Conservation (phyloP, 1,140 invertebrate species). For the Drosophila truncata region DNA sequence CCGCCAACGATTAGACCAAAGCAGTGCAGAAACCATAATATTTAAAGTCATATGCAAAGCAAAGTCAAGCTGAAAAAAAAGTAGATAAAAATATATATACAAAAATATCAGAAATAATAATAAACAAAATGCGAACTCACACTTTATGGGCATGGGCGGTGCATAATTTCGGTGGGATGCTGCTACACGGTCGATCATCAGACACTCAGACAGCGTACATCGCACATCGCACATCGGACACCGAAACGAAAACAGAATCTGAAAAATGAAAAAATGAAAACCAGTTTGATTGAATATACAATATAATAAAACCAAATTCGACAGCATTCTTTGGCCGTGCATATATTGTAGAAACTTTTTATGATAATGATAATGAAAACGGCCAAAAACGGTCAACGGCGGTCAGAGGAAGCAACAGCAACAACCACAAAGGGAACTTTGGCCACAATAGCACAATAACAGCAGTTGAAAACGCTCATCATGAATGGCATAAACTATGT, state of each 20-base stretch:
- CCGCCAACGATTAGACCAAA: constrained; percentile 39
- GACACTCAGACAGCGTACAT: constrained; percentile 19
- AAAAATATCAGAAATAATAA: constrained; percentile 21
- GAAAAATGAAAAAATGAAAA: constrained; percentile 56
- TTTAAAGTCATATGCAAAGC: constrained; percentile 19
- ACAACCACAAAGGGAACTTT: constrained; percentile 11
- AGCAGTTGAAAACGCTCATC: constrained; percentile 38
- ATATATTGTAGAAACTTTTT: constrained; percentile 73
- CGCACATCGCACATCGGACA: constrained; percentile 9
- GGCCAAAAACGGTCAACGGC: constrained; percentile 48
- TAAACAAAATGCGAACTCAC: constrained; percentile 31
- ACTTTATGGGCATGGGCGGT: constrained; percentile 42
- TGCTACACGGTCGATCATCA: constrained; percentile 39
- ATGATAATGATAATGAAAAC: constrained; percentile 68
- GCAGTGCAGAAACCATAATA: constrained; percentile 37
- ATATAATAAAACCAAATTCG: constrained; percentile 73
- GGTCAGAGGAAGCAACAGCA: constrained; percentile 23
- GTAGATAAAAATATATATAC: neutral
- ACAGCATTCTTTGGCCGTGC: constrained; percentile 74
- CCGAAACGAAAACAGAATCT: constrained; percentile 47
- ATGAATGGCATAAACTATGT: constrained; percentile 57
- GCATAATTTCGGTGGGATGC: constrained; percentile 62
- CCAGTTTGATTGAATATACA: constrained; percentile 67
- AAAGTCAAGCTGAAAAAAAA: neutral
- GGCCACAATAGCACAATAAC: constrained; percentile 34